Evolutionary conservation across 2,888 invertebrate genomes (phyloP).

Genomic region (Melanophora roralis): DNA sequence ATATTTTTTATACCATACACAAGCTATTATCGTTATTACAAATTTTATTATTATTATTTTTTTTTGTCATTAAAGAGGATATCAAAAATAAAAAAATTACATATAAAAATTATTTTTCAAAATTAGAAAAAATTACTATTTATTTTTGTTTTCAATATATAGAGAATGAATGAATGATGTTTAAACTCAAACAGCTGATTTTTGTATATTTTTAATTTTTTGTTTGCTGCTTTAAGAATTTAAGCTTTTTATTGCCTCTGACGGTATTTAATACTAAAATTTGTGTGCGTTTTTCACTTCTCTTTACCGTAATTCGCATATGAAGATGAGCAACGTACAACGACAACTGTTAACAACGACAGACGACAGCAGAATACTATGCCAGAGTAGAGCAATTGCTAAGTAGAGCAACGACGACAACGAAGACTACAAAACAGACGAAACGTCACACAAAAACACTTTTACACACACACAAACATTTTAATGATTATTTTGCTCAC

Average conservation of each 20-base stretch:
- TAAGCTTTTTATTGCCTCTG: slow-evolving; percentile 34
- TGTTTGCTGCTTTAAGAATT: slow-evolving; percentile 30
- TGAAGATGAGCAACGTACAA: slow-evolving; percentile 60
- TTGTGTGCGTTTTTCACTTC: slow-evolving; percentile 22
- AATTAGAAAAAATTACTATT: slow-evolving; percentile 3
- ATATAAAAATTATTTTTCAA: too few species aligned
- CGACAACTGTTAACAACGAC: slow-evolving; percentile 62
- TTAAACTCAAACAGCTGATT: slow-evolving; percentile 57
- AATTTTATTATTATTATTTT: neutral
- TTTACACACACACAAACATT: slow-evolving; percentile 1
- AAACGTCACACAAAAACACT: slow-evolving; percentile 20
- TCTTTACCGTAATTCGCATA: slow-evolving; percentile 55
- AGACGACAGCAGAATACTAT: slow-evolving; percentile 61
- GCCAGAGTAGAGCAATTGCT: slow-evolving; percentile 57
- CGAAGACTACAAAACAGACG: slow-evolving; percentile 36
- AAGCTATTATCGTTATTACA: slow-evolving; percentile 3
- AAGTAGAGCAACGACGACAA: slow-evolving; percentile 58
- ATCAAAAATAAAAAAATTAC: neutral
- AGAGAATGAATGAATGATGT: slow-evolving; percentile 28
- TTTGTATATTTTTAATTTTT: slow-evolving; percentile 37
- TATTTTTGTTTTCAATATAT: slow-evolving; percentile 30
- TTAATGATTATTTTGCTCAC: slow-evolving; percentile 49
- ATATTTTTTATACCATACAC: slow-evolving; percentile 15
- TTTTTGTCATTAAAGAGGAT: neutral
- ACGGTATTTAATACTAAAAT: slow-evolving; percentile 23